These are phyloP conservation scores for Vicugna pacos DNA, from an alignment of 2,113 vertebrate species.

Conservation along the genomic window DNA sequence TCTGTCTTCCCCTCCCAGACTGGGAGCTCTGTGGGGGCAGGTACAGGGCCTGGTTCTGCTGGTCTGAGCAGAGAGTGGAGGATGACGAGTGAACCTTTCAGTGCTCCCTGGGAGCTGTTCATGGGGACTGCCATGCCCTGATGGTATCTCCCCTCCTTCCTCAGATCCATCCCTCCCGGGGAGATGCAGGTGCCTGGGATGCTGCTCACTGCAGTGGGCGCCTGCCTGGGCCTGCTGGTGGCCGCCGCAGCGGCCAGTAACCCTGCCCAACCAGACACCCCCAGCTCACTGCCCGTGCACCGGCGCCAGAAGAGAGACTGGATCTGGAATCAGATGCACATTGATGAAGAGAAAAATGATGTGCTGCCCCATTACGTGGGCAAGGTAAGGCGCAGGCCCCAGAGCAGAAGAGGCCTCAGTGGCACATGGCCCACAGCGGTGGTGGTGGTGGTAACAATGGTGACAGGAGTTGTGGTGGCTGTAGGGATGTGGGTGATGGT, in stretches of 20 bases:
- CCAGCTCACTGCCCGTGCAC: background rate
- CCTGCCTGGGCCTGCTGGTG: slow-evolving; percentile 50
- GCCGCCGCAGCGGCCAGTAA: background rate
- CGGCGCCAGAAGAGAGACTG: slow-evolving; percentile 91
- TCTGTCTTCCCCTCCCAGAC: background rate
- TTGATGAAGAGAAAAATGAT: slow-evolving; percentile 88
- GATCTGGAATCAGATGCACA: slow-evolving; percentile 94
- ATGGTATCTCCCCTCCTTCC: background rate
- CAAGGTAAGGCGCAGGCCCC: slow-evolving; percentile 87
- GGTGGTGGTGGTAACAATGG: background rate
- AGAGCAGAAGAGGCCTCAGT: background rate
- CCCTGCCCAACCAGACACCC: background rate
- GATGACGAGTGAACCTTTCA: background rate
- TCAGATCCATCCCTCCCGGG: slow-evolving; percentile 21
- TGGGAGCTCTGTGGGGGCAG: background rate
- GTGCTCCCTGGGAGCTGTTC: background rate
- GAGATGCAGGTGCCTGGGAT: slow-evolving; percentile 27
- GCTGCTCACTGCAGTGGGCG: background rate
- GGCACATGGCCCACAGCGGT: background rate
- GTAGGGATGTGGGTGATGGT: no score
- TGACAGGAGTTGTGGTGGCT: rapidly evolving
- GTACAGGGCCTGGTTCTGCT: background rate
- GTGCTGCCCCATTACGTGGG: slow-evolving; percentile 88
- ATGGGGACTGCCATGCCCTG: background rate
- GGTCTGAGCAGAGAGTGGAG: background rate